These are phyloP conservation scores for Rhodophaea formosa DNA, from an alignment of 2,888 invertebrate species.

Conservation along the genomic window DNA sequence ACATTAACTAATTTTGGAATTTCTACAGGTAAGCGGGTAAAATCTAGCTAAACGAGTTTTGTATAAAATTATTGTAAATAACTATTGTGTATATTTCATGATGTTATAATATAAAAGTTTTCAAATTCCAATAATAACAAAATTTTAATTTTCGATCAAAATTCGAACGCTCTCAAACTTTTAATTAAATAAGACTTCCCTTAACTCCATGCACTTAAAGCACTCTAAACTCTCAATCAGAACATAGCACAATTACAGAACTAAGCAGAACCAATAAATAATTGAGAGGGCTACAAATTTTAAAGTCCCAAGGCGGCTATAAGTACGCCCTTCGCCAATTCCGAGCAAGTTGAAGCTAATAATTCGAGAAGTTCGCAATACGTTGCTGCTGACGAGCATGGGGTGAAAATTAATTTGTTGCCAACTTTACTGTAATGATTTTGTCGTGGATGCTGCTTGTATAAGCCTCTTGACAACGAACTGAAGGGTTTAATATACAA, in stretches of 20 bases:
- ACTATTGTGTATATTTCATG: no score
- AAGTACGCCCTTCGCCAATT: slow-evolving; percentile 51
- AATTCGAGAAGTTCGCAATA: slow-evolving; percentile 49
- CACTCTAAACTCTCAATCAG: slow-evolving; percentile 5
- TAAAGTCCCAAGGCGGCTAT: slow-evolving; percentile 52
- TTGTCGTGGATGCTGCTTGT: neutral
- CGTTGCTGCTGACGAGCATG: slow-evolving; percentile 31
- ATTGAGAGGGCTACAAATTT: slow-evolving; percentile 52
- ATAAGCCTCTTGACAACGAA: neutral
- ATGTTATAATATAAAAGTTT: no score
- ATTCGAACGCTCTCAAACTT: neutral
- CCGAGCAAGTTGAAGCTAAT: slow-evolving; percentile 51
- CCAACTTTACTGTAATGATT: slow-evolving; percentile 3
- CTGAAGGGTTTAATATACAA: no score
- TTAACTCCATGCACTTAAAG: neutral
- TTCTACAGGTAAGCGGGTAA: no score
- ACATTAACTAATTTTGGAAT: no score
- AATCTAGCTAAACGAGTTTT: no score
- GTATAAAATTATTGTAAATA: no score
- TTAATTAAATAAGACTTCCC: neutral
- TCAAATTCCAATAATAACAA: neutral
- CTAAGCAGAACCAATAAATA: slow-evolving; percentile 40
- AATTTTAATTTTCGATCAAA: neutral
- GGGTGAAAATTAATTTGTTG: slow-evolving; percentile 17
- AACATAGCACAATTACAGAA: slow-evolving; percentile 14